Conservation (phyloP, 2,888 invertebrate genomes). For the Lamellibrachia columna region DNA sequence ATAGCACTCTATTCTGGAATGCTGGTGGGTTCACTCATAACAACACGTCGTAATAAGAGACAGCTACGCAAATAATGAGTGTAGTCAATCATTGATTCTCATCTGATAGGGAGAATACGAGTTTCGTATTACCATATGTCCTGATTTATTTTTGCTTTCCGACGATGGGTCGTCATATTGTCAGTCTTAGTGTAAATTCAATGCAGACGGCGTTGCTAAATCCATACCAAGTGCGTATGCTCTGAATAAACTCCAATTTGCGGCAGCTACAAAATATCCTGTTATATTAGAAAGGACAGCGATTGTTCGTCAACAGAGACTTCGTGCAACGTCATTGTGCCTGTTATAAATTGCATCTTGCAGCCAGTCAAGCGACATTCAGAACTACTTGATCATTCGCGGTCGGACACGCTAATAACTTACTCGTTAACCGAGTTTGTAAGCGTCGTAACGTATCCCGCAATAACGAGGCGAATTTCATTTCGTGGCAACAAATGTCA, state of each 20-base stretch:
- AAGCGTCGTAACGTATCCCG: background rate
- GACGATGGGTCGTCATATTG: too few species aligned
- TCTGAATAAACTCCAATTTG: too few species aligned
- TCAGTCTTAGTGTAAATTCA: too few species aligned
- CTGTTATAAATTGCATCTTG: background rate
- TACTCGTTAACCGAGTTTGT: background rate
- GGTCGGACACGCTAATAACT: background rate
- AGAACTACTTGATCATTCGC: background rate
- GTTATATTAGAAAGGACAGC: background rate
- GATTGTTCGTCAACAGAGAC: background rate
- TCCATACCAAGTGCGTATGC: too few species aligned
- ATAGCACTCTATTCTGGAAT: background rate
- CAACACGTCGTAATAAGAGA: background rate
- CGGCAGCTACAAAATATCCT: too few species aligned
- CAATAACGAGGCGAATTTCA: background rate
- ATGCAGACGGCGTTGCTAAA: too few species aligned
- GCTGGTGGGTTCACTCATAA: background rate
- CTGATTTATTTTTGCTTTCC: too few species aligned
- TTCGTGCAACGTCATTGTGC: background rate
- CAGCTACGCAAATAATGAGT: background rate
- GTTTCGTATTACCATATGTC: too few species aligned
- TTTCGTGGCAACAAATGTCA: constrained; percentile 9
- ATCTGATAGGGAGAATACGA: background rate
- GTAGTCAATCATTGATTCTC: background rate
- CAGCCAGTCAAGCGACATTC: background rate